Conservation (phyloP, 2,888 invertebrate genomes). For the Caenorhabditis japonica region DNA sequence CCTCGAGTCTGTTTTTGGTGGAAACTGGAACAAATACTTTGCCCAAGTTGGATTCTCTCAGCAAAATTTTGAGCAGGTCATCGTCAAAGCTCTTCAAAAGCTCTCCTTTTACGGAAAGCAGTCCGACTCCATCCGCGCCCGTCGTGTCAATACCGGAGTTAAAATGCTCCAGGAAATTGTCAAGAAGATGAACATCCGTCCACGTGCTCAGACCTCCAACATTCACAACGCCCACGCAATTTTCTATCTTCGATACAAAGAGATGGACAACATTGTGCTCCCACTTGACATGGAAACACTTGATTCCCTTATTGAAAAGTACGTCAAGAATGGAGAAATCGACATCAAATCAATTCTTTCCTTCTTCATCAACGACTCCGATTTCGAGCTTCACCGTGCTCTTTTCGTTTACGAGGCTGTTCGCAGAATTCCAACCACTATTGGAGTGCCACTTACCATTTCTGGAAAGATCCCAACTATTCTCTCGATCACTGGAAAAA, state of each 20-base stretch:
- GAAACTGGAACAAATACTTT: conserved; percentile 65
- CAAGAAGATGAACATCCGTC: conserved; percentile 62
- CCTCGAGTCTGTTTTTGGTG: conserved; percentile 57
- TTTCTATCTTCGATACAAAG: conserved; percentile 63
- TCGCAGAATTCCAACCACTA: conserved; percentile 62
- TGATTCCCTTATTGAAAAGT: conserved; percentile 44
- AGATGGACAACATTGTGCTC: conserved; percentile 66
- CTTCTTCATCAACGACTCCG: conserved; percentile 39
- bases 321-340: conserved; percentile 47
- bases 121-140: conserved; percentile 25
- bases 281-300: conserved; percentile 62
- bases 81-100: conserved; percentile 50
- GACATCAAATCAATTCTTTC: conserved; percentile 36
- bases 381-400: conserved; percentile 49
- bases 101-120: conserved; percentile 31
- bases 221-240: conserved; percentile 53
- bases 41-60: conserved; percentile 64
- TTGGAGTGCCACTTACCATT: conserved; percentile 66
- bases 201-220: conserved; percentile 34
- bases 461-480: conserved; percentile 56
- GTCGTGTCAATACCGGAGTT: conserved; percentile 45
- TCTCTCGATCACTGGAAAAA: conserved; percentile 38
- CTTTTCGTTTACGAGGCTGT: conserved; percentile 54
- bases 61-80: conserved; percentile 58
- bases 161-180: conserved; percentile 58